These are phyloP conservation scores for Cylindroiulus punctatus DNA, from an alignment of 2,888 invertebrate genomes.

Conservation along the genomic window DNA sequence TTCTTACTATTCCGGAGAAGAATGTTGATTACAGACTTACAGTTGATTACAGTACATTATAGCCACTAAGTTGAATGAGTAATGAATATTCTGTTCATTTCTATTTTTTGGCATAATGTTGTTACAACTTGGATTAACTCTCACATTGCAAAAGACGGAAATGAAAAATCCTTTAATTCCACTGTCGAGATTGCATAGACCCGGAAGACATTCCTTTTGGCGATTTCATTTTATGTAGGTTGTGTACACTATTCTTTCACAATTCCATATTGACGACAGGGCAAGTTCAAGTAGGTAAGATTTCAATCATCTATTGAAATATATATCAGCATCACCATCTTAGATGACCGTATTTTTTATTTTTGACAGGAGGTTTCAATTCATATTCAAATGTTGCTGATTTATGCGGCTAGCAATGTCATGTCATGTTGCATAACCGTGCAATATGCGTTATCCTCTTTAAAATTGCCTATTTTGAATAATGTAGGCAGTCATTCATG, in stretches of 20 bases:
- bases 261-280: background rate
- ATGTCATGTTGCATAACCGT: background rate
- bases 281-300: background rate
- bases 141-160: background rate
- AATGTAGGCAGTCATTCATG: no score
- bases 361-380: background rate
- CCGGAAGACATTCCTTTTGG: conserved; percentile 2
- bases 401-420: background rate
- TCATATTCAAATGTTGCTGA: background rate
- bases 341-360: background rate
- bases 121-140: background rate
- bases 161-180: background rate
- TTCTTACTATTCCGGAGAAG: no score
- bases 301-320: background rate
- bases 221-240: background rate
- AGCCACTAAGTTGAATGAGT: no score
- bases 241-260: background rate
- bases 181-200: background rate
- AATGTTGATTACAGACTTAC: no score
- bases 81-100: no score
- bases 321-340: conserved; percentile 27
- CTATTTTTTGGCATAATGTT: no score
- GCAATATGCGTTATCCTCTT: background rate
- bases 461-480: no score
- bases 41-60: no score